These are phyloP conservation scores for Merops nubicus DNA, from an alignment of 2,113 vertebrate species.

Conservation along the genomic window DNA sequence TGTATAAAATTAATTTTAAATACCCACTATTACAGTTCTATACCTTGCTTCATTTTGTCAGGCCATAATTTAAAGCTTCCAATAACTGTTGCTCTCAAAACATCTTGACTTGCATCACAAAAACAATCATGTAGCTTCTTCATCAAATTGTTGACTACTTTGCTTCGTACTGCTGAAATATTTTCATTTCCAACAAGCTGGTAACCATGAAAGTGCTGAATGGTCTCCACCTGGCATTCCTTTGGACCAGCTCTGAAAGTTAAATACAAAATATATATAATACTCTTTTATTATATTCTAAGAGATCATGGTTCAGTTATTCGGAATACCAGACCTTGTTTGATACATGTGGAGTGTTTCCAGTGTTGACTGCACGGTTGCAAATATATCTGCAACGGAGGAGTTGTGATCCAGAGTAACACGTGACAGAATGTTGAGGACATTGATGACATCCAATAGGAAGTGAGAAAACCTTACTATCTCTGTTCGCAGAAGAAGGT, in stretches of 20 bases:
- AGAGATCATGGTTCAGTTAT: neutral
- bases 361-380: conserved; percentile 32
- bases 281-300: neutral
- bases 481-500: conserved; percentile 41
- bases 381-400: conserved; percentile 65
- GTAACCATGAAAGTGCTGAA: conserved; percentile 50
- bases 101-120: conserved; percentile 64
- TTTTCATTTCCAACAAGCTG: conserved; percentile 54
- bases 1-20: neutral
- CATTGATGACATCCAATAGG: conserved; percentile 53
- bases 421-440: conserved; percentile 62
- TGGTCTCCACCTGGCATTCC: conserved; percentile 32
- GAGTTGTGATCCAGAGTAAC: conserved; percentile 43
- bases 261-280: neutral
- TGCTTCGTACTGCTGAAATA: conserved; percentile 41
- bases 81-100: conserved; percentile 57
- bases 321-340: conserved; percentile 37
- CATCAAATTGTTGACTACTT: conserved; percentile 56
- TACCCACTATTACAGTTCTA: neutral
- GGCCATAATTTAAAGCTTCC: conserved; percentile 74
- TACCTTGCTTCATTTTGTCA: conserved; percentile 65
- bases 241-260: conserved; percentile 62
- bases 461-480: conserved; percentile 65
- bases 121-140: conserved; percentile 53
- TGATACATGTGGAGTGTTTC: conserved; percentile 67